Base-by-base conservation (phyloP, 2,888 invertebrate genomes). In the Pachliopta kotzebuea region DNA sequence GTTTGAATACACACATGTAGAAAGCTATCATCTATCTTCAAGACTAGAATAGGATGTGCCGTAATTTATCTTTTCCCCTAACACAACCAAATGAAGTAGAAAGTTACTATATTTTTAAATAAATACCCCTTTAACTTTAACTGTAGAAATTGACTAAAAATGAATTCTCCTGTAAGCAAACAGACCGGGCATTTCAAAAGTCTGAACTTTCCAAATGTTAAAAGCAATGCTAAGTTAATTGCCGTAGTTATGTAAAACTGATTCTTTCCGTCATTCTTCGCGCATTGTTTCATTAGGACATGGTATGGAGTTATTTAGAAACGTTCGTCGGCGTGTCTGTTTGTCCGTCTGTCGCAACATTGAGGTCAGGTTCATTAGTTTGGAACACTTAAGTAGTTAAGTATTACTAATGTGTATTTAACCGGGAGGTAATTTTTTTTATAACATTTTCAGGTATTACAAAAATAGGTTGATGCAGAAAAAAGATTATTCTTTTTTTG, bases 291-390 rank as follows among this genome's bases (percentile, higher is more conserved):
- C 21, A 42, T 18, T 24, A 20, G 29, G 56, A 65, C 60, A 56
- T 23, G 26, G 31, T 55, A 24, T 55, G 45, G 24, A 18, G 57
- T 14, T 42, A 23, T 65, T 65, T 57, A 53, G 53, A 57, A 63
- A 67, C 62, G 65, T 67, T 66, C 59, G 54, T n/a, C 60, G 60
- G 42, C 56, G 53, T 63, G 62, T 65, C 26, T 68, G 69, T 67
- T 21, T 61, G 67, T 68, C 56, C 60, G 62, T 58, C 60, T 70
- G 62, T 61, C 67, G 66, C 56, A 71, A 69, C 56, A 65, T 53
- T 53, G 58, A 57, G 69, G 72, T 71, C 71, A 71, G 71, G 72
- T 70, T 72, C 70, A 67, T 66, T 68, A 62, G 65, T 68, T 61
- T 68, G 42, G 60, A 60, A 67, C 60, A 60, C 53, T 68, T 68